Evolutionary conservation across 2,888 invertebrate genomes (phyloP).

Genomic region (Eristalinus sepulchralis): DNA sequence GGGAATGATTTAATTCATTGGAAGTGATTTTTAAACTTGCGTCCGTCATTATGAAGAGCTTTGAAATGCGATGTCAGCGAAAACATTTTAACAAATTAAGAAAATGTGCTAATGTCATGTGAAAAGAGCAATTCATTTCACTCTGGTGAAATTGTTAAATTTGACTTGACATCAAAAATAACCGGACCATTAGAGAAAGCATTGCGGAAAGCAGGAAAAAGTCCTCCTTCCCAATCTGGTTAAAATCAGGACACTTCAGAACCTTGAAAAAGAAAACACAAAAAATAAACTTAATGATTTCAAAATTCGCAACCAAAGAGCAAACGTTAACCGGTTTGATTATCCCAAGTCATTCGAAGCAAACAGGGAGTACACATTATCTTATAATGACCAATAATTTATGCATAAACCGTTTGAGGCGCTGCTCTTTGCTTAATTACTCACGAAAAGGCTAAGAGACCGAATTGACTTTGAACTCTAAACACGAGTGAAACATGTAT

Average conservation of each 20-base stretch:
- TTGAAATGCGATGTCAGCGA: not conserved
- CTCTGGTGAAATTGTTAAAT: not conserved
- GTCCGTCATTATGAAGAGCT: not conserved
- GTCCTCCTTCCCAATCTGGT: no score
- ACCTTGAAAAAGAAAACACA: not conserved
- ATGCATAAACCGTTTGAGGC: not conserved
- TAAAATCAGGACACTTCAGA: not conserved
- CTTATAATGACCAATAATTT: constrained; percentile 4
- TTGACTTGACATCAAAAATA: not conserved
- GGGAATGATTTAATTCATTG: not conserved
- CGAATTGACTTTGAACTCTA: not conserved
- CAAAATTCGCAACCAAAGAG: not conserved
- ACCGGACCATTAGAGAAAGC: not conserved
- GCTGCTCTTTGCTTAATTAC: not conserved
- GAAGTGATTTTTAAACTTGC: not conserved
- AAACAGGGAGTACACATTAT: not conserved
- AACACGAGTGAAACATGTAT: not conserved
- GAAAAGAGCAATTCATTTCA: not conserved
- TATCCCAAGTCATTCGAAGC: not conserved
- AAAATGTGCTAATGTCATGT: not conserved
- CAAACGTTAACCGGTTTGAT: not conserved
- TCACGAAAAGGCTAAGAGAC: not conserved
- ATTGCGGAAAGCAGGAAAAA: no score
- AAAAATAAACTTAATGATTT: not conserved
- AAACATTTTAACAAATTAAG: not conserved